Evolutionary conservation across 2,797 vertebrate genomes (phyloP).

Genomic region (Morelia viridis): DNA sequence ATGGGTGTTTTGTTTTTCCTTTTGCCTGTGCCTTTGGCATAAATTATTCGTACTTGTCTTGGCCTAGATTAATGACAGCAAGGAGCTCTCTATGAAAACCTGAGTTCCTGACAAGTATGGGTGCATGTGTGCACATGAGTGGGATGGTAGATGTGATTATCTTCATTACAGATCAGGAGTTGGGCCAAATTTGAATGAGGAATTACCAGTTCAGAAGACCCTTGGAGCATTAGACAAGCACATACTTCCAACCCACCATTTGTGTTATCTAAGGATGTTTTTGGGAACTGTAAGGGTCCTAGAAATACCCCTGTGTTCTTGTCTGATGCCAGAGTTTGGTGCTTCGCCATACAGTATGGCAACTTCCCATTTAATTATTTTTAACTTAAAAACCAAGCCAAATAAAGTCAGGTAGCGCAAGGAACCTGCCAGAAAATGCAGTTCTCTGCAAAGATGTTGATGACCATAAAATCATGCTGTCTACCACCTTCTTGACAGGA

Average conservation of each 20-base stretch:
- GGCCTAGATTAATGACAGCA: background rate
- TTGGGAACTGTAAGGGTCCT: background rate
- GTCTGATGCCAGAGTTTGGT: background rate
- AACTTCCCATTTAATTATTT: background rate
- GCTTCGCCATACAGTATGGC: background rate
- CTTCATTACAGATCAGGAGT: background rate
- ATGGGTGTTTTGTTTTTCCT: background rate
- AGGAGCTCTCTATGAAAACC: background rate
- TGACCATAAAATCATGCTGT: background rate
- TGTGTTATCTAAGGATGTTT: background rate
- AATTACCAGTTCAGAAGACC: background rate
- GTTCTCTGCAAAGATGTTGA: background rate
- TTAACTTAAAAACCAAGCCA: background rate
- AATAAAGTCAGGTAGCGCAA: background rate
- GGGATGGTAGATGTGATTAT: background rate
- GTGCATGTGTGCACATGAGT: background rate
- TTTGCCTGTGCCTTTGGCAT: constrained; percentile 3
- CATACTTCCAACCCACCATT: background rate
- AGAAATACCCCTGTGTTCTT: background rate
- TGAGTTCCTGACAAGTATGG: background rate
- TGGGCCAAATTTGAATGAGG: background rate
- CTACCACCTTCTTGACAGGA: background rate
- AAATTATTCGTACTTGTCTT: background rate
- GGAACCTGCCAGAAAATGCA: background rate
- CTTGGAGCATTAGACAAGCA: background rate